Percentiles rank a stretch among this genome's conserved stretches.
Conservation (phyloP, 2,113 vertebrate species). For the Istiophorus platypterus region DNA sequence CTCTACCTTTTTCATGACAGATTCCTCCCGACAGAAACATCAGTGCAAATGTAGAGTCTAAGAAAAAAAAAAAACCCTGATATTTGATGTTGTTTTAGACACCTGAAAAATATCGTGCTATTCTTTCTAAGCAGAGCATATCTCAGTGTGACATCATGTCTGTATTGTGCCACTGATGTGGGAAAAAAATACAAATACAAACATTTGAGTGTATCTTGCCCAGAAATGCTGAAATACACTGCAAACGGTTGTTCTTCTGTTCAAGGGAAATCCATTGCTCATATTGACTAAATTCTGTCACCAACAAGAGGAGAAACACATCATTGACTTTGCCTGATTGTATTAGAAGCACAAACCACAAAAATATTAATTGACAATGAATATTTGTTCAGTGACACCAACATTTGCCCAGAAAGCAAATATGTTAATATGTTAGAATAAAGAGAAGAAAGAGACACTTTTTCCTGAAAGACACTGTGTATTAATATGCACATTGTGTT, state of each 20-base stretch:
- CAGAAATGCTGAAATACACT: too few species aligned
- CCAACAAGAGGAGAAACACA: not conserved
- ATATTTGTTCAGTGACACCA: not conserved
- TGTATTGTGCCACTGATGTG: not conserved
- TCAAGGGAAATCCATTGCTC: too few species aligned
- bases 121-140: not conserved
- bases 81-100: conserved; percentile 1
- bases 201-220: not conserved
- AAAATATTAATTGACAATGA: not conserved
- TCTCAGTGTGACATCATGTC: not conserved
- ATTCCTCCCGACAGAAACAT: not conserved
- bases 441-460: not conserved
- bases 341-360: not conserved
- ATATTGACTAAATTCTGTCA: not conserved
- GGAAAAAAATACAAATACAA: not conserved
- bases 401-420: not conserved
- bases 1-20: not conserved
- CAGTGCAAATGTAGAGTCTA: not conserved
- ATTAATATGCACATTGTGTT: not conserved
- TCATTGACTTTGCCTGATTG: not conserved
- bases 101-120: not conserved
- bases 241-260: too few species aligned
- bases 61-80: not conserved
- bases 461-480: not conserved
- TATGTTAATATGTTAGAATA: not conserved